Base-by-base conservation (phyloP, 2,888 invertebrate genomes). In the Conops quadrifasciatus region DNA sequence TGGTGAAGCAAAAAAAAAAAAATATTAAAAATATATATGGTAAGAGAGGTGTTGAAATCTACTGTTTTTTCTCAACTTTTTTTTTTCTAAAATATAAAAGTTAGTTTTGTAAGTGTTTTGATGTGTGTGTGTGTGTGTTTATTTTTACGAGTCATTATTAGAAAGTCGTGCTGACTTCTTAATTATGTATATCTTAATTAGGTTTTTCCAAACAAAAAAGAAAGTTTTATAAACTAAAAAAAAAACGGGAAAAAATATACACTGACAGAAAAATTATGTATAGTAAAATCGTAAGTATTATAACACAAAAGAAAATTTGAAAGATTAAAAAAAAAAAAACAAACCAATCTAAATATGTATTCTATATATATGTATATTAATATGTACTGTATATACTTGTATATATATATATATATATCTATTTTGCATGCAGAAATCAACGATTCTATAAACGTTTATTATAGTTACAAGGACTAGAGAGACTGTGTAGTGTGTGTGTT, bases 41-140 rank as follows among this genome's bases (percentile, higher is more conserved):
- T 80, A 85, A 86, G 86, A 85, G 85, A 84, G 85, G 86, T 85
- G 85, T 85, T 85, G 85, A 84, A 83, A 81, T 83, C 81, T 83
- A 82, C 82, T 82, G 81, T 82, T 79, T 80, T 82, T 47, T 73
- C 76, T 60, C 58, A n/a, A n/a, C n/a, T n/a, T n/a, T n/a, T 21
- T 49, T 58, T 63, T 56, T 56, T 24, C 13, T 15, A 16, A 62
- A 62, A 62, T 13, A 62, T 36, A 4, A 4, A 36, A 7, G 36
- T 36, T 36, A 36, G 36, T 36, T 36, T 36, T 36, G 36, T 36
- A 36, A 71, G 71, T 43, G 30, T 62, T 7, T 30, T 19, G 16
- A 11, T 62, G 36, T 62, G 43, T 30, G n/a, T 62, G 21, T 62
- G 30, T 60, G 36, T 28, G 19, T 60, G 26, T 60, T 16, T 60